Evolutionary conservation across 2,113 vertebrate genomes (phyloP), one percentile per base, ranked within the genome.

Genomic region (Lasiurus cinereus): DNA sequence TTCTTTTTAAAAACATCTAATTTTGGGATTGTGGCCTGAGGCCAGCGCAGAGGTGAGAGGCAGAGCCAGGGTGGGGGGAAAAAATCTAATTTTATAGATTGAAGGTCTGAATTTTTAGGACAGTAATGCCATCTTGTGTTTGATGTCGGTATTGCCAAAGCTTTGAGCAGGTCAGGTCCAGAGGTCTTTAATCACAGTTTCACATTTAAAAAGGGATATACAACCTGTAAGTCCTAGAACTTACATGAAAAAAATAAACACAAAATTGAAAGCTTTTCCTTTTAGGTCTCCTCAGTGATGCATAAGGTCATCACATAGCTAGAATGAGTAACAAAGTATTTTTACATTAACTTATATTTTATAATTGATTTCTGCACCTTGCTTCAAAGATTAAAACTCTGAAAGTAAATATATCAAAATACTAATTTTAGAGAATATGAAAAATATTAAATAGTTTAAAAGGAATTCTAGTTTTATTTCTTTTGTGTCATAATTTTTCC

Each of bases 91-190:
- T 80, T 96, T 48, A 39, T 62, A 54, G 21, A 84, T 16, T 36
- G 1, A 67, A 3, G 56, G 0, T 8, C 6, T 88, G 52, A 98
- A 98, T 92, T 90, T 90, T 97, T 97, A 97, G 97, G 95, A 79
- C 96, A 96, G 96, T 88, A 59, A 73, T 88, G 98, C 98, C 98
- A 98, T 98, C 98, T 98, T 97, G 98, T 98, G 98, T 98, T 77
- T 97, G 83, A 95, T 24, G 10, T 8, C 69, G 83, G 97, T 95
- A 98, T 90, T 72, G 80, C 2, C 11, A 0, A 46, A 4, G 56
- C 31, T 95, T 91, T 91, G 13, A 93, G 46, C 36, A 0, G 0
- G 14, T 80, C 22, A 48, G 14, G 39, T 82, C 14, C 36, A 56
- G 4, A 36, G 72, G 18, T 66, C 18, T 94, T 93, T 33, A 59